phyloP scores from a whole-genome alignment of 1,140 invertebrate species.

The Euura lappo region DNA sequence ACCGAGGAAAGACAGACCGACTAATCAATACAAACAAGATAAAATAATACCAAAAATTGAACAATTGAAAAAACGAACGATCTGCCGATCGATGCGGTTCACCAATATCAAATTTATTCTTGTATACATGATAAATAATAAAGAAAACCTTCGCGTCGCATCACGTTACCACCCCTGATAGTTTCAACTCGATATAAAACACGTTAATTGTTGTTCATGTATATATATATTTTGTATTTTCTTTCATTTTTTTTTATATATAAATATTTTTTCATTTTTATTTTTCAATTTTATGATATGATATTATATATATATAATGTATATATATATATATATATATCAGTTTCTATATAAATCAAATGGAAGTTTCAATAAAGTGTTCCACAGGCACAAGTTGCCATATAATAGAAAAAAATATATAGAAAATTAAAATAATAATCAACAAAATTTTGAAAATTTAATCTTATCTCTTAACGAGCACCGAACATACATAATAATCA shows the following conservation, averaged over 20 bases:
- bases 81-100: conserved; percentile 1
- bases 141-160: conserved; percentile 47
- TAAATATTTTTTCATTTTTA: conserved; percentile 47
- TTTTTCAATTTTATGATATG: conserved; percentile 20
- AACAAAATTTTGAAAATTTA: no score
- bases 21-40: neutral
- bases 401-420: conserved; percentile 33
- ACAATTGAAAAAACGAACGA: neutral
- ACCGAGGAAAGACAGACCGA: conserved; percentile 13
- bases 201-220: conserved; percentile 29
- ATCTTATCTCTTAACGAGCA: no score
- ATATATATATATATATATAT: conserved; percentile 36
- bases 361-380: conserved; percentile 44
- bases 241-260: conserved; percentile 34
- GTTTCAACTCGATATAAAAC: conserved; percentile 36
- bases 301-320: conserved; percentile 16
- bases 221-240: conserved; percentile 29
- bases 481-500: conserved; percentile 19
- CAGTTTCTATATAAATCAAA: conserved; percentile 36
- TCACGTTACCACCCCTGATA: conserved; percentile 52
- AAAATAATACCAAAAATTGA: neutral
- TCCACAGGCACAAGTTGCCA: conserved; percentile 62
- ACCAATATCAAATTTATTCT: neutral
- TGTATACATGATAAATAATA: neutral
- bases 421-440: conserved; percentile 20